Evolutionary conservation across 2,888 invertebrate genomes (phyloP), one percentile per base, ranked within the genome.

Genomic region (Megastigmus dorsalis): DNA sequence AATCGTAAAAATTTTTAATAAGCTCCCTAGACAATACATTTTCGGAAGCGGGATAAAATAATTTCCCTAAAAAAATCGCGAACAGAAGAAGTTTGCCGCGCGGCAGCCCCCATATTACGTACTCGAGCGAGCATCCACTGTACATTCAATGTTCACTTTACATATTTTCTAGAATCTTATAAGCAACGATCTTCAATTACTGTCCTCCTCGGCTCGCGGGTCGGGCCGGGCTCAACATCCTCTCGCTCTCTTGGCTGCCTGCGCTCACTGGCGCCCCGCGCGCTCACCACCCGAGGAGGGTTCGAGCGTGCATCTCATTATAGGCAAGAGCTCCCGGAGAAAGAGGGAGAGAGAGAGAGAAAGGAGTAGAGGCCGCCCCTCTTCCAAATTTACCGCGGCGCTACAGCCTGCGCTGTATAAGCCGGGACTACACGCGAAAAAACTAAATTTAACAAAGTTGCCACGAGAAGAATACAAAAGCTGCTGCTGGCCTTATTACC

Each of bases 401-500:
- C 9, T 4, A n/a, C n/a, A n/a, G n/a, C n/a, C n/a, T n/a, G n/a
- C n/a, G n/a, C n/a, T n/a, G n/a, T n/a, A n/a, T n/a, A n/a, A n/a
- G 48, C 23, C 28, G 41, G 59, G 26, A n/a, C 7, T 18, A n/a
- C 26, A 13, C 15, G 43, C 18, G 33, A 41, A 38, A 54, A 70
- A 62, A 70, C 52, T 62, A 54, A 70, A 70, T 70, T 70, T 62
- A 60, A 70, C 48, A 50, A 62, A 70, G 50, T 41, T 70, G 18
- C 52, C 33, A 41, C 70, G 70, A 71, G 75, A 77, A 78, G 76
- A 74, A 77, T 76, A 77, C 75, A 71, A 78, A 76, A 73, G 74
- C 76, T 73, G 74, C 76, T 73, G 73, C 65, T 76, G 78, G 70
- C 74, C 79, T 78, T 78, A 78, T 79, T 79, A 79, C 77, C 77